Evolutionary conservation across 35 echinoderm and acorn worm genomes (phyloP).

Genomic region (Heliocidaris tuberculata): DNA sequence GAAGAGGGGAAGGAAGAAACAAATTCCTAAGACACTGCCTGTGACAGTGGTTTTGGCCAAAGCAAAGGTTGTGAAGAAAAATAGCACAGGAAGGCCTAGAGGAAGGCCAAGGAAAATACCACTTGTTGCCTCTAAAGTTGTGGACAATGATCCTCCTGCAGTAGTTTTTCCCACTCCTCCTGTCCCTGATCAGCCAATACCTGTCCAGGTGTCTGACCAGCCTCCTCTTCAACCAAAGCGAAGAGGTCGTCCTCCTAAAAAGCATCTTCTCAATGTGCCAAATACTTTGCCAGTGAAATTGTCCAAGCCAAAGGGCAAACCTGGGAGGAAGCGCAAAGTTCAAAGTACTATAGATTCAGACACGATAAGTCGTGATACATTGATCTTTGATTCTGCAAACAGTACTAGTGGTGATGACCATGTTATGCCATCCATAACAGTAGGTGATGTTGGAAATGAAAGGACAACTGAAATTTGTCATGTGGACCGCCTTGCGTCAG

Average conservation of each 20-base stretch:
- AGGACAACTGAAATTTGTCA: conserved; percentile 18
- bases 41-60: background rate
- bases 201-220: background rate
- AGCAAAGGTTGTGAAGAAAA: conserved; percentile 7
- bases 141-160: background rate
- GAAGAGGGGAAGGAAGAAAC: conserved; percentile 35
- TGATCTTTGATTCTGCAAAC: conserved; percentile 29
- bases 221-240: background rate
- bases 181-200: background rate
- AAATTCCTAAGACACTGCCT: background rate
- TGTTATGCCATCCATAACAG: background rate
- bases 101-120: background rate
- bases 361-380: background rate
- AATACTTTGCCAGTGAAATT: conserved; percentile 20
- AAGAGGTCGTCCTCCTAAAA: conserved; percentile 29
- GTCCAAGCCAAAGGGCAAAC: background rate
- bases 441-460: background rate
- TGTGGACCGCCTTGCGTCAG: background rate
- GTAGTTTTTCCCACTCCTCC: background rate
- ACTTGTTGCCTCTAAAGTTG: background rate
- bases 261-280: conserved; percentile 1
- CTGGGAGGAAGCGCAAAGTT: background rate
- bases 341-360: background rate
- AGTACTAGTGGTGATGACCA: conserved; percentile 29
- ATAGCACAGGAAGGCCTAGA: background rate